phyloP scores from a whole-genome alignment of 2,888 invertebrate genomes.

The Trachelus troglodyta region DNA sequence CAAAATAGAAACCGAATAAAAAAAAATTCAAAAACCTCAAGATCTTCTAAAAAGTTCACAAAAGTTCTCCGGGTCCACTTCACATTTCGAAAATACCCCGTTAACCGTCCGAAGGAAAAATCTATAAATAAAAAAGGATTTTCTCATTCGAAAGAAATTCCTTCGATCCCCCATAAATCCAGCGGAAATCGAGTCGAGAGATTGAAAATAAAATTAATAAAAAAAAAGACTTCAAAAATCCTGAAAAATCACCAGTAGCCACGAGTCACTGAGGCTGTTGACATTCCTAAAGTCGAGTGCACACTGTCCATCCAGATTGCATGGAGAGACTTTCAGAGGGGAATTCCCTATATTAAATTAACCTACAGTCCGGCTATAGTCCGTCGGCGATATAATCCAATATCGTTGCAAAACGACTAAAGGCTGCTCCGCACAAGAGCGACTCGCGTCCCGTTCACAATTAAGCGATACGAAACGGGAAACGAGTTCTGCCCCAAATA shows the following conservation, averaged over 20 bases:
- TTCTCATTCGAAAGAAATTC: too few species aligned
- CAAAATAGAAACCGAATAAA: constrained; percentile 7
- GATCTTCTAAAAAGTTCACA: too few species aligned
- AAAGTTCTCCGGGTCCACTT: too few species aligned
- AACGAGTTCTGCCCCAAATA: constrained; percentile 39
- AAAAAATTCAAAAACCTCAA: too few species aligned
- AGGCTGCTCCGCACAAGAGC: neutral
- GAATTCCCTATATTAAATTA: constrained; percentile 61
- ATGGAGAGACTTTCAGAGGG: constrained; percentile 41
- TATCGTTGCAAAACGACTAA: constrained; percentile 27
- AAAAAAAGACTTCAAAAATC: constrained; percentile 3
- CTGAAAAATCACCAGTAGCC: neutral
- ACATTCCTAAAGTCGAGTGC: constrained; percentile 56
- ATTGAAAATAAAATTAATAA: neutral
- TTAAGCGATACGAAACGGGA: constrained; percentile 21
- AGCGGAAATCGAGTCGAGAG: neutral
- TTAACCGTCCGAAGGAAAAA: neutral
- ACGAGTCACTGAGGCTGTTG: constrained; percentile 33
- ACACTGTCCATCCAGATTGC: constrained; percentile 58
- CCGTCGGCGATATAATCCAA: constrained; percentile 45
- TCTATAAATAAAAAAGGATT: constrained; percentile 2
- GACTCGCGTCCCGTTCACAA: constrained; percentile 5
- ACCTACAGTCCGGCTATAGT: constrained; percentile 33
- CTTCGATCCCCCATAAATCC: neutral
- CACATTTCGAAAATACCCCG: too few species aligned